Base-by-base conservation (phyloP, 1,140 invertebrate genomes). In the Pseudomyrmex gracilis region DNA sequence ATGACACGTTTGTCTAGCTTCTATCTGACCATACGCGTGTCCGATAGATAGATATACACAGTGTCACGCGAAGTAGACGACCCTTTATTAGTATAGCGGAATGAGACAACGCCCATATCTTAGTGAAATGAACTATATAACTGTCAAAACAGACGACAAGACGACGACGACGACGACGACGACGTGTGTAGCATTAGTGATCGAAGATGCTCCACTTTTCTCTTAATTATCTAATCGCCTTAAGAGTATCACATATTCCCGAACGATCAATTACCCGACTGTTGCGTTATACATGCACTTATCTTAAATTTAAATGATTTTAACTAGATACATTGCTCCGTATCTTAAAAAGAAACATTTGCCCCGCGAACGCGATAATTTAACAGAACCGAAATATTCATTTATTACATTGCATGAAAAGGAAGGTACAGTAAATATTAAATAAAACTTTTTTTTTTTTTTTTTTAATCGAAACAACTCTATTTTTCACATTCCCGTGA, bases 91-190 rank as follows among this genome's bases (percentile, higher is more conserved):
- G 53, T 70, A 71, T 49, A 60, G 53, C 43, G 53, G 66, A 58
- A 70, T 80, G 58, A 80, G 76, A 70, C 76, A 34, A 58, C 76
- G 76, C 76, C 76, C 53, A 22, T 70, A 78, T 70, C 76, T 70
- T 58, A 70, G 66, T 71, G 76, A 80, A 80, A 80, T 58, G 76
- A 80, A 47, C 43, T 7, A 45, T 34, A 34, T 43, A 10, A 55
- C 61, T 77, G 66, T 77, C 22, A 71, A 71, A 71, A 80, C 17
- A 71, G 53, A 70, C 51, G 0, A 12, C n/a, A 15, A 47, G 61
- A 24, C 20, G 45, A 34, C 15, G 47, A 64, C 45, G n/a, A 55
- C 51, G 22, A 24, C 76, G 63, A 34, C 20, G 45, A 43, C 15
- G 24, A 76, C 22, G n/a, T 34, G 61, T 53, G 17, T 43, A 53